Evolutionary conservation across 2,113 vertebrate species (phyloP), one percentile per base, ranked within the genome.

Genomic region (Osmerus eperlanus): DNA sequence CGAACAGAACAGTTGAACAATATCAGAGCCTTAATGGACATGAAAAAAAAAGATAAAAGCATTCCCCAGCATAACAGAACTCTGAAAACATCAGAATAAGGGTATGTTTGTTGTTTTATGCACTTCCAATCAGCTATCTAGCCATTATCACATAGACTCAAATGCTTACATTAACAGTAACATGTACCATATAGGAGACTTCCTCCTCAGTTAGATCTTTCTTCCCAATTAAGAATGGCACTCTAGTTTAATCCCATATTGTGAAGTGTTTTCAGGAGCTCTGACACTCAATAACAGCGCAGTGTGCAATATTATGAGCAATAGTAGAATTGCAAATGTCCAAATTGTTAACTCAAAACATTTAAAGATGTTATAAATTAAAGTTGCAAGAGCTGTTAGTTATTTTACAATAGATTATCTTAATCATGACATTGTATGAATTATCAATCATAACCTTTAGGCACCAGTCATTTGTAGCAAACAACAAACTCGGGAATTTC

Each of bases 1-100:
- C 74, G 76, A 80, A 83, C 72, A 82, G 63, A 84, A 84, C 76
- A 78, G 80, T 82, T 83, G 79, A 84, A 87, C 87, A 89, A 90
- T 85, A 89, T 88, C 89, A 81, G 87, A 90, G 87, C 87, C 88
- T 88, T 82, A 81, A 81, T 71, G 65, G 76, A 81, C 61, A 54
- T 60, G 19, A 60, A 21, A 60, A 21, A 64, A 64, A 64, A 64
- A 6, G 29, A 6, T 28, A 21, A 62, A 15, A 62, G 15, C 28
- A 15, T 25, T 64, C 15, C 32, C 28, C 54, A 64, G 14, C 16
- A 64, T 15, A 32, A 41, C 62, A 64, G 62, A 32, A 32, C 61
- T 63, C 61, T 11, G 15, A 63, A 64, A 28, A 64, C 62, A 14
- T 64, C 62, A 64, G 62, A 41, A 64, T 64, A 64, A 36, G 62